Evolutionary conservation across 2,888 invertebrate species (phyloP).

Genomic region (Eurytoma adleriae): DNA sequence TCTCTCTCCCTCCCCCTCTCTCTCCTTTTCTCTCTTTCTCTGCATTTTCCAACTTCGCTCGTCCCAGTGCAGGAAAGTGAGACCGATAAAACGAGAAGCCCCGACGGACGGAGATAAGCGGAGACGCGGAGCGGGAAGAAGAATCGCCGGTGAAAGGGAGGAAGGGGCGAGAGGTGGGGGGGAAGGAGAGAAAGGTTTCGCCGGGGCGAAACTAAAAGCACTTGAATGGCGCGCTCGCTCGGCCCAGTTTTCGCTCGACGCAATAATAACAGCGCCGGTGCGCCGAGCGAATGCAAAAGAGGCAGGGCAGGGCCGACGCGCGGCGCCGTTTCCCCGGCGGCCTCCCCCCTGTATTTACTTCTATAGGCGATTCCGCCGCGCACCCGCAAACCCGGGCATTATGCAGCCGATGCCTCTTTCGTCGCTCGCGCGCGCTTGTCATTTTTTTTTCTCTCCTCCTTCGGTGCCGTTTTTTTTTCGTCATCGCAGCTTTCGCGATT

Average conservation of each 20-base stretch:
- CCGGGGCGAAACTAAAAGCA: conserved; percentile 54
- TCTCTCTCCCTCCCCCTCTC: too few relatives aligned
- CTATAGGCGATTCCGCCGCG: background rate
- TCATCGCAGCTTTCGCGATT: too few relatives aligned
- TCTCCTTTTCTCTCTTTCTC: too few relatives aligned
- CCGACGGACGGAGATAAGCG: background rate
- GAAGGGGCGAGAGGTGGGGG: background rate
- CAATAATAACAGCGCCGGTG: conserved; percentile 53
- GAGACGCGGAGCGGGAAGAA: conserved; percentile 3
- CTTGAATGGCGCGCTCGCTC: conserved; percentile 58
- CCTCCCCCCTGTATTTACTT: background rate
- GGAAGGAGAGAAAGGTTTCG: background rate
- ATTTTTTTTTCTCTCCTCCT: background rate
- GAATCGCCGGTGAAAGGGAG: conserved; percentile 3
- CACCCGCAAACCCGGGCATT: background rate
- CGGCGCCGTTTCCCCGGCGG: background rate
- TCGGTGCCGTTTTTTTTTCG: too few relatives aligned
- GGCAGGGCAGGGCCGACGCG: background rate
- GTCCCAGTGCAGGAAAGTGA: too few relatives aligned
- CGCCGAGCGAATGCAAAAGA: conserved; percentile 14
- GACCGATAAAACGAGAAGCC: too few relatives aligned
- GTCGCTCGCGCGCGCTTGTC: background rate
- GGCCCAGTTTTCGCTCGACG: conserved; percentile 56
- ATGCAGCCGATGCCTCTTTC: background rate
- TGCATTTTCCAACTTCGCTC: too few relatives aligned